Base-by-base conservation (phyloP, 2,113 vertebrate genomes). In the Myanophis thanlyinensis region DNA sequence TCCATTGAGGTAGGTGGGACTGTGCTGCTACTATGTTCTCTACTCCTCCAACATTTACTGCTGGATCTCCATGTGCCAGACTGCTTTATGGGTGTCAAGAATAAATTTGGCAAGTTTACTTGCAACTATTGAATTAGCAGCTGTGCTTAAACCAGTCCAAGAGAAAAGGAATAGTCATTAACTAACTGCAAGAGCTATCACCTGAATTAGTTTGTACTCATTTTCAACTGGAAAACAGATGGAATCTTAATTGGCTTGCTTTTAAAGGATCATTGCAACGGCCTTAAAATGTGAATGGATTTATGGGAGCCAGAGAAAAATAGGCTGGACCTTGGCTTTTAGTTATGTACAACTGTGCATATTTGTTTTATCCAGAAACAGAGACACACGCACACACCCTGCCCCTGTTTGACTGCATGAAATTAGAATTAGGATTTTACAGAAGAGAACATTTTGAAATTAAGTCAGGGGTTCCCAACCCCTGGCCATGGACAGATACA, bases 41-140 rank as follows among this genome's bases (percentile, higher is more conserved):
- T 40, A 22, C 7, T 80, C 18, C 35, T 80, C 7, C 73, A 80
- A 18, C 35, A 80, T 80, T 20, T 80, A 10, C 73, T 44, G 18
- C 73, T 44, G 35, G 35, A 22, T 3, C 1, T 44, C 73, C 35
- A 44, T 44, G 73, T 44, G n/a, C n/a, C n/a, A 59, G 2, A 35
- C 62, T 91, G 48, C 47, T 59, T 59, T 22, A 3, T n/a, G 25
- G 44, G 44, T 49, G 56, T 87, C 52, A 87, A 53, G 44, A 59
- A 59, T 87, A 44, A 56, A 48, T 91, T 35, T 87, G 22, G 90
- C 84, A 87, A 86, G 40, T 87, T 46, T 59, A 86, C 85, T 59
- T 91, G 84, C 90, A 91, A 86, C 48, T 59, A 91, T 10, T 86
- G 84, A 91, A 91, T 59, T 22, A 91, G 73, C 35, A 91, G 53